A percentile compares a stretch with the other conserved stretches of the same genome.
Evolutionary conservation across 2,888 invertebrate species (phyloP).

Genomic region (Pecten maximus): DNA sequence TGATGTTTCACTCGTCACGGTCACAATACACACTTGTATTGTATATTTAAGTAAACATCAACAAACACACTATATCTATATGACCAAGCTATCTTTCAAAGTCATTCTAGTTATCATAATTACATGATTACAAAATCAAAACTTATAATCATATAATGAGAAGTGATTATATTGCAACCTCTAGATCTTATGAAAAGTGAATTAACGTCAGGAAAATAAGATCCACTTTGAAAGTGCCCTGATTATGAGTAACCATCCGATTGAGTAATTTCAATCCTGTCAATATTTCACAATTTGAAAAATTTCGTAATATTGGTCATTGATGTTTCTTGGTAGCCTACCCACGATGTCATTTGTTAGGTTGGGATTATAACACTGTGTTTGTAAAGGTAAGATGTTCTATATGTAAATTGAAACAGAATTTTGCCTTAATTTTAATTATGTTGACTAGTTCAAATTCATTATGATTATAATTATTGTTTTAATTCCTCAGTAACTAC

Average conservation of each 20-base stretch:
- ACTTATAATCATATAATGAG: no score
- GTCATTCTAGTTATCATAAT: no score
- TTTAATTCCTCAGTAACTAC: no score
- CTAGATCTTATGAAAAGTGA: no score
- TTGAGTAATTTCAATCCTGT: not conserved
- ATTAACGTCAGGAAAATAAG: not conserved
- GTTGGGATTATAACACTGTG: conserved; percentile 18
- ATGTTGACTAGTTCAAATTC: no score
- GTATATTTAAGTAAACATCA: no score
- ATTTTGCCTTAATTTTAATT: not conserved
- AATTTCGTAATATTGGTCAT: conserved; percentile 21
- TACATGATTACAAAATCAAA: no score
- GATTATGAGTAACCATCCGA: not conserved
- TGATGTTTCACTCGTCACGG: no score
- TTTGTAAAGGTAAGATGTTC: not conserved
- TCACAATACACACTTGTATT: no score
- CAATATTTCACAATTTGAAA: conserved; percentile 11
- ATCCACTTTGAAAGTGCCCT: not conserved
- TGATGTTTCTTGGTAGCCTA: not conserved
- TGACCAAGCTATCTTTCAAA: no score
- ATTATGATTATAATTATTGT: not conserved
- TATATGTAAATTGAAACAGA: not conserved
- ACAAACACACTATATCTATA: no score
- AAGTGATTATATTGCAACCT: no score
- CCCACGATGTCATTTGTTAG: not conserved